These are phyloP conservation scores for Hypomesus transpacificus DNA, from an alignment of 2,113 vertebrate species.

Conservation along the genomic window DNA sequence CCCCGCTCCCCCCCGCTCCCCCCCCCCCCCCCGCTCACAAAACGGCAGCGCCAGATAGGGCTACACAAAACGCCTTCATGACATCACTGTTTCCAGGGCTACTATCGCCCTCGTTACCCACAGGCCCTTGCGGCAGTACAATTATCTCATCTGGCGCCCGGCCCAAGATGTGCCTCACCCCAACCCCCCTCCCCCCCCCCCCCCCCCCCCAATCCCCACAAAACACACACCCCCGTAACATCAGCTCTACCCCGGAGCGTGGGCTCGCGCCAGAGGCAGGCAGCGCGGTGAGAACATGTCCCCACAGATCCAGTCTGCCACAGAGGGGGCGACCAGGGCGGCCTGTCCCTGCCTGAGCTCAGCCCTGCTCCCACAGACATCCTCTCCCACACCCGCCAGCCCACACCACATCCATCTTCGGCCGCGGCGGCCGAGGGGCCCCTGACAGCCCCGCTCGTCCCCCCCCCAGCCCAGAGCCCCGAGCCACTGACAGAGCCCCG, in stretches of 20 bases:
- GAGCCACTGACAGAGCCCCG: slow-evolving; percentile 29
- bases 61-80: slow-evolving; percentile 35
- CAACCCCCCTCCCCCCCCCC: slow-evolving; percentile 14
- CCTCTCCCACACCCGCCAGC: slow-evolving; percentile 19
- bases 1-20: neutral
- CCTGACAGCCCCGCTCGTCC: slow-evolving; percentile 28
- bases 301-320: slow-evolving; percentile 38
- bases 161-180: slow-evolving; percentile 43
- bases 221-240: slow-evolving; percentile 26
- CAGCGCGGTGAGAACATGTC: slow-evolving; percentile 49
- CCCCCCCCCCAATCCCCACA: slow-evolving; percentile 17
- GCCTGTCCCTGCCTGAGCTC: slow-evolving; percentile 32
- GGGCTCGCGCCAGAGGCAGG: slow-evolving; percentile 37
- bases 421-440: neutral
- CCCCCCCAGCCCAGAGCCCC: neutral
- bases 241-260: slow-evolving; percentile 26
- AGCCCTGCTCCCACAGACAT: neutral
- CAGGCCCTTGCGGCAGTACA: slow-evolving; percentile 44
- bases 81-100: slow-evolving; percentile 66
- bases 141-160: slow-evolving; percentile 64
- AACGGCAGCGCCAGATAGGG: slow-evolving; percentile 29
- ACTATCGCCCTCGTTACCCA: slow-evolving; percentile 58
- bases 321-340: slow-evolving; percentile 38
- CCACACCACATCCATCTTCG: slow-evolving; percentile 31
- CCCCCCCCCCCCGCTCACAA: slow-evolving; percentile 30